phyloP scores from a whole-genome alignment of 2,797 vertebrate species.

The Eulemur mongoz region DNA sequence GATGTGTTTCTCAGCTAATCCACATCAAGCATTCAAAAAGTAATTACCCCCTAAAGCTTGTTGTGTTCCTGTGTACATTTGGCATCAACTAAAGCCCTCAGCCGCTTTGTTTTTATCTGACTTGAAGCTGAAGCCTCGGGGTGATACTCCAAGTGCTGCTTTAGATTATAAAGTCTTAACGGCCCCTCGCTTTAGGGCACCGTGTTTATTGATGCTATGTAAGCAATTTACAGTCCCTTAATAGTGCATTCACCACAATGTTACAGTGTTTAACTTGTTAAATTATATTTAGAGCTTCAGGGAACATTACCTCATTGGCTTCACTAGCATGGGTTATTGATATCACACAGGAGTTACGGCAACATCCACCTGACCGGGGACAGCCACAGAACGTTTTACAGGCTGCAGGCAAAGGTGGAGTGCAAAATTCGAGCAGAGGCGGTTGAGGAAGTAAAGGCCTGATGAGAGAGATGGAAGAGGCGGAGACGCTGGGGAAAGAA shows the following conservation, averaged over 20 bases:
- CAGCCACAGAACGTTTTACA: conserved; percentile 68
- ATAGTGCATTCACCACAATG: conserved; percentile 79
- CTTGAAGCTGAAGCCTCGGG: conserved; percentile 71
- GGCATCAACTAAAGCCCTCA: conserved; percentile 44
- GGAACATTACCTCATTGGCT: conserved; percentile 83
- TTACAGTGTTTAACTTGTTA: conserved; percentile 83
- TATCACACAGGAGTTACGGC: conserved; percentile 76
- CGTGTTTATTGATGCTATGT: conserved; percentile 83
- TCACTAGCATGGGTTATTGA: conserved; percentile 81
- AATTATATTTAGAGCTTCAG: conserved; percentile 84
- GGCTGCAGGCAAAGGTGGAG: conserved; percentile 63
- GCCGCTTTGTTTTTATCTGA: conserved; percentile 83
- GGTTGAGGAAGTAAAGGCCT: not conserved
- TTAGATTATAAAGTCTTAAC: conserved; percentile 84
- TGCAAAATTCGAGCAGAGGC: not conserved
- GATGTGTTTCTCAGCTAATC: conserved; percentile 64
- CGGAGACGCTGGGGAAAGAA: not conserved
- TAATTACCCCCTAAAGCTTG: conserved; percentile 63
- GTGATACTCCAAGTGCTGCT: conserved; percentile 82
- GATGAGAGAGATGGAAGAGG: not conserved
- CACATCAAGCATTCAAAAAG: conserved; percentile 53
- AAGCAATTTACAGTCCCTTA: conserved; percentile 84
- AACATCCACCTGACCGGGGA: conserved; percentile 75
- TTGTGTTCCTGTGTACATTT: conserved; percentile 41
- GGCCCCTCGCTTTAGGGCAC: conserved; percentile 79